A percentile compares a stretch with the other conserved stretches of the same genome.
phyloP scores from a whole-genome alignment of 2,797 vertebrate species.

The Hybognathus amarus region DNA sequence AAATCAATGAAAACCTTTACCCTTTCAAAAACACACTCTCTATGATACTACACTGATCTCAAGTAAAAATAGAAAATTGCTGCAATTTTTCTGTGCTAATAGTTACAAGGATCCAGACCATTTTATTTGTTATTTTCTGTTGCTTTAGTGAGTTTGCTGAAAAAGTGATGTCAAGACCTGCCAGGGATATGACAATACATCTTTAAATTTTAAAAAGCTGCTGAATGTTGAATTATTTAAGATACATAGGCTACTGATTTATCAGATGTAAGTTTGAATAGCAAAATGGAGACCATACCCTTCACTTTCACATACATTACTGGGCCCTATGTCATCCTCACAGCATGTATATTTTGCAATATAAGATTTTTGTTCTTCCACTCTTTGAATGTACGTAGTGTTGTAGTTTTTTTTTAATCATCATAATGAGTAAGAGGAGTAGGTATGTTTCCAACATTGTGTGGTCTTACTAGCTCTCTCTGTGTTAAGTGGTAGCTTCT shows the following conservation, averaged over 20 bases:
- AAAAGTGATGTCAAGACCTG: constrained; percentile 25
- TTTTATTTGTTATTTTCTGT: not conserved
- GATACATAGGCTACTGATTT: not conserved
- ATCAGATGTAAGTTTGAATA: not conserved
- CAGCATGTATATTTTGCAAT: not conserved
- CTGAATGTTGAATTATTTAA: not conserved
- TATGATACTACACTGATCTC: not conserved
- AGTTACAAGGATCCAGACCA: not conserved
- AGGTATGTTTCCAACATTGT: not conserved
- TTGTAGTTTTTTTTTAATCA: not conserved
- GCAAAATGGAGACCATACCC: not conserved
- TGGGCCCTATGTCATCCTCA: not conserved
- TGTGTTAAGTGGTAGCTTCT: not conserved
- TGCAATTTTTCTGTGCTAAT: not conserved
- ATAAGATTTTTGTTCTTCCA: not conserved
- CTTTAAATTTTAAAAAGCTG: constrained; percentile 1
- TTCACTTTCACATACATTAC: not conserved
- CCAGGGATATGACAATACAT: not conserved
- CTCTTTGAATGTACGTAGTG: not conserved
- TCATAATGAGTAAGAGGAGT: not conserved
- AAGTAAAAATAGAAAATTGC: not conserved
- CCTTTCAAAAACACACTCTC: not conserved
- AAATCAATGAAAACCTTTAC: not conserved
- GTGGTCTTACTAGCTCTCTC: not conserved
- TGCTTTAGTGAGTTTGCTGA: constrained; percentile 4